phyloP scores from a whole-genome alignment of 2,888 invertebrate species.

The Eupsilia transversa region DNA sequence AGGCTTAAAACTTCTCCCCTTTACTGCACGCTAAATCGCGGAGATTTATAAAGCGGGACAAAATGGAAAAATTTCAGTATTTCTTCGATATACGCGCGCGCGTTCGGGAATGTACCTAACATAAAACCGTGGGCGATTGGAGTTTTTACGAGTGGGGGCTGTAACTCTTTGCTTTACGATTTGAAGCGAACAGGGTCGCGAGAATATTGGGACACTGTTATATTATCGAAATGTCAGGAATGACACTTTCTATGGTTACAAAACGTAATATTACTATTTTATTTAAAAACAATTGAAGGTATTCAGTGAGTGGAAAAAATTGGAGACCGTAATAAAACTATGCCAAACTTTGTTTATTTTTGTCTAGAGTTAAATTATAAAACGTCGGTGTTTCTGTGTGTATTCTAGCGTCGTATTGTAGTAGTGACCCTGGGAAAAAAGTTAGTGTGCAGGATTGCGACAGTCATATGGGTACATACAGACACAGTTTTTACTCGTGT shows the following conservation, averaged over 20 bases:
- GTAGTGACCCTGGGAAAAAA: no score
- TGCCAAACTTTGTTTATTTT: not conserved
- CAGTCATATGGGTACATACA: not conserved
- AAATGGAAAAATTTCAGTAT: constrained; percentile 59
- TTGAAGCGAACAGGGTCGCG: constrained; percentile 49
- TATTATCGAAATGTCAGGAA: constrained; percentile 16
- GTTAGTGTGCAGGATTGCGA: not conserved
- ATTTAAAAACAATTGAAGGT: not conserved
- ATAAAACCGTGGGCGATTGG: constrained; percentile 69
- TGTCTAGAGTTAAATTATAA: not conserved
- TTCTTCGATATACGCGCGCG: constrained; percentile 55
- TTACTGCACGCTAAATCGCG: constrained; percentile 39
- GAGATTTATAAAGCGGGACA: constrained; percentile 46
- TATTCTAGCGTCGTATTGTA: not conserved
- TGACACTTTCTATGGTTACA: constrained; percentile 14
- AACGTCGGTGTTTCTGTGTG: not conserved
- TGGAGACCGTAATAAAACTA: not conserved
- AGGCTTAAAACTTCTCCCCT: constrained; percentile 28
- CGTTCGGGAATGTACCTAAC: constrained; percentile 58
- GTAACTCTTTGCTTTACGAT: constrained; percentile 66
- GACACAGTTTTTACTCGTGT: constrained; percentile 15
- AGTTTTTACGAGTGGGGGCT: constrained; percentile 72
- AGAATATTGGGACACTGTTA: constrained; percentile 23
- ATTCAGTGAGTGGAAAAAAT: not conserved
- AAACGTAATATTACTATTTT: constrained; percentile 23